Conservation (phyloP, 2,797 vertebrate species). For the Brachyrhaphis roseni region DNA sequence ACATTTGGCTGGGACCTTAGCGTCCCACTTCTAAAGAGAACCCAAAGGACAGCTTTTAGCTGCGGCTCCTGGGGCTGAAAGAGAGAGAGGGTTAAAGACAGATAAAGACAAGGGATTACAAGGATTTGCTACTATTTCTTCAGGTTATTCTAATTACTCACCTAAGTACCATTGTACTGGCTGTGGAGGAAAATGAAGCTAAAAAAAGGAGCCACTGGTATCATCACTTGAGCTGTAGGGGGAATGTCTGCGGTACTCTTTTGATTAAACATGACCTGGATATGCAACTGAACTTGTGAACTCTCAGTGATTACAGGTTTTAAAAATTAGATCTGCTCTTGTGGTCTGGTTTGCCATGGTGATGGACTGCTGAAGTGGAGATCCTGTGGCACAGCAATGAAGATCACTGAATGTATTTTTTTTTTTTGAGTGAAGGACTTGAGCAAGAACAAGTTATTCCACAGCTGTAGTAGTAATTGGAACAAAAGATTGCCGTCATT, state of each 20-base stretch:
- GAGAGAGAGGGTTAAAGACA: slow-evolving; percentile 52
- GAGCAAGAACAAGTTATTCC: slow-evolving; percentile 55
- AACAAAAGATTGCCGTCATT: slow-evolving; percentile 60
- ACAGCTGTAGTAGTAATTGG: slow-evolving; percentile 55
- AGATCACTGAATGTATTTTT: slow-evolving; percentile 73
- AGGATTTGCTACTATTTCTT: slow-evolving; percentile 58
- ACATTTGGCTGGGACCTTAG: slow-evolving; percentile 66
- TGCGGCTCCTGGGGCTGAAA: slow-evolving; percentile 58
- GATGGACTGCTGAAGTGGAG: slow-evolving; percentile 36
- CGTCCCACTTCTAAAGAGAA: slow-evolving; percentile 63
- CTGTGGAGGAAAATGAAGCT: slow-evolving; percentile 38
- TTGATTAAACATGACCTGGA: slow-evolving; percentile 38
- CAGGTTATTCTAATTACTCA: slow-evolving; percentile 60
- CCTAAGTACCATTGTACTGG: slow-evolving; percentile 50
- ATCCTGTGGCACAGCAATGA: slow-evolving; percentile 47
- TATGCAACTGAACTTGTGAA: slow-evolving; percentile 38
- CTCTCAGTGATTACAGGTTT: slow-evolving; percentile 49
- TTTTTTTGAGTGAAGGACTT: slow-evolving; percentile 47
- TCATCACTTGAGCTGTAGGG: slow-evolving; percentile 53
- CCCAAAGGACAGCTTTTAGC: slow-evolving; percentile 67
- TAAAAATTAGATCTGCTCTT: slow-evolving; percentile 51
- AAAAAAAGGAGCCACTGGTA: slow-evolving; percentile 27
- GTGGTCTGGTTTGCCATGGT: slow-evolving; percentile 41
- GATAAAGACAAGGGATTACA: slow-evolving; percentile 59
- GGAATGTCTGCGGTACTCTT: slow-evolving; percentile 62